Base-by-base conservation (phyloP, 2,113 vertebrate species). In the Nematolebias whitei region DNA sequence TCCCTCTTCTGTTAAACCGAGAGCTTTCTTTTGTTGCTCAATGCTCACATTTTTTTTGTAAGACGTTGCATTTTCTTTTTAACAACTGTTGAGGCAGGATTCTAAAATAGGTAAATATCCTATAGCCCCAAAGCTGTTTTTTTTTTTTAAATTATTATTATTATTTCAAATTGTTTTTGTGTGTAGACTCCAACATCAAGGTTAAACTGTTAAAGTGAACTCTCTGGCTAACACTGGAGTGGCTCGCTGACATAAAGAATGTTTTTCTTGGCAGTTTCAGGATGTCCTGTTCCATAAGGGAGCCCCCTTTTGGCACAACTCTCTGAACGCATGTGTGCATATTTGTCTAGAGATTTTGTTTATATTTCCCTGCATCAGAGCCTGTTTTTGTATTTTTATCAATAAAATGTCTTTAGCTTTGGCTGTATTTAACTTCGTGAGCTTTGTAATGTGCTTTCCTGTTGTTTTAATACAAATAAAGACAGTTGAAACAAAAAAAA, bases 261-360 rank as follows among this genome's bases (percentile, higher is more conserved):
- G 74, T 88, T 90, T 88, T 92, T 84, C 78, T 91, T 86, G 87
- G 79, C 84, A 63, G 75, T 79, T 88, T 85, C 83, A 85, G 80
- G 72, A 90, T 84, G 80, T 89, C 89, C 85, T 88, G 89, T 90
- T 86, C 89, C 84, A 86, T 83, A 84, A 88, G 86, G 84, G 88
- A 87, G 82, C 71, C 85, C 85, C 80, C 75, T 86, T 29, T 89
- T 81, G 83, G 84, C 69, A 64, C 67, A 66, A 55, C 51, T 63
- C 56, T 77, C 51, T 76, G 69, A 44, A 26, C 66, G 43, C 71
- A 74, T 66, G 61, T 56, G 58, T 63, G 26, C 59, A 41, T 75
- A 45, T 84, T 76, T 79, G 75, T 82, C 55, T 78, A 68, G 63
- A 76, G 72, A 81, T 57, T 70, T 41, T 71, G 63, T 86, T 85